These are phyloP conservation scores for Hydrotaea diabolus DNA, from an alignment of 2,888 invertebrate species.

Conservation along the genomic window DNA sequence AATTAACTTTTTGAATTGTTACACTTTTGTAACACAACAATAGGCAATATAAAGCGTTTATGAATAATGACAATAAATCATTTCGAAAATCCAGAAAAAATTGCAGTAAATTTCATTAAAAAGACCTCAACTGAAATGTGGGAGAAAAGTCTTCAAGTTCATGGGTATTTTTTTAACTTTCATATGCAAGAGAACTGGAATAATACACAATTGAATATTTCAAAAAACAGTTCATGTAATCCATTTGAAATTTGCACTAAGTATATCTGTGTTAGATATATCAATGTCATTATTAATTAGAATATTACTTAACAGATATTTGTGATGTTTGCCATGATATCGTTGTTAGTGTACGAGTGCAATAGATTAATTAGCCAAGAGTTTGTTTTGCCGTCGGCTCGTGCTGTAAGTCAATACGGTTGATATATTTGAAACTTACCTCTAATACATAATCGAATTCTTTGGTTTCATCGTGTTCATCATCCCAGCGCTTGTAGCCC, in stretches of 20 bases:
- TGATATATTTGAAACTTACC: constrained; percentile 74
- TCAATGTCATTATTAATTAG: neutral
- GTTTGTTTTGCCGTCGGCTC: neutral
- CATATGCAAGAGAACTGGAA: too few relatives aligned
- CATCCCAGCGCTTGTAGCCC: constrained; percentile 83
- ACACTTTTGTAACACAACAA: too few relatives aligned
- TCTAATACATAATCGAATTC: constrained; percentile 81
- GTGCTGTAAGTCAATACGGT: neutral
- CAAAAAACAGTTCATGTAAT: too few relatives aligned
- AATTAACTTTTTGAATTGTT: too few relatives aligned
- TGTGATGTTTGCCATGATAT: neutral
- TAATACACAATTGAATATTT: constrained; percentile 19
- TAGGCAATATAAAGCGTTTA: too few relatives aligned
- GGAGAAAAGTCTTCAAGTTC: constrained; percentile 1
- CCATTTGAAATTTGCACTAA: too few relatives aligned
- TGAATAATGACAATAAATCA: constrained; percentile 5
- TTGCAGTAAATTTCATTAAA: neutral
- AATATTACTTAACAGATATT: constrained; percentile 4
- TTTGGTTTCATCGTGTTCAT: constrained; percentile 82
- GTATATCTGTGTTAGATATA: neutral
- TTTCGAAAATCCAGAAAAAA: constrained; percentile 15
- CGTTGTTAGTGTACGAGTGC: too few relatives aligned
- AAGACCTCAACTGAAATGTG: neutral
- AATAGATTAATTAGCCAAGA: constrained; percentile 12
- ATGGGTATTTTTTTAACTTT: too few relatives aligned